Conservation (phyloP, 2,888 invertebrate genomes). For the Cerceris rybyensis region DNA sequence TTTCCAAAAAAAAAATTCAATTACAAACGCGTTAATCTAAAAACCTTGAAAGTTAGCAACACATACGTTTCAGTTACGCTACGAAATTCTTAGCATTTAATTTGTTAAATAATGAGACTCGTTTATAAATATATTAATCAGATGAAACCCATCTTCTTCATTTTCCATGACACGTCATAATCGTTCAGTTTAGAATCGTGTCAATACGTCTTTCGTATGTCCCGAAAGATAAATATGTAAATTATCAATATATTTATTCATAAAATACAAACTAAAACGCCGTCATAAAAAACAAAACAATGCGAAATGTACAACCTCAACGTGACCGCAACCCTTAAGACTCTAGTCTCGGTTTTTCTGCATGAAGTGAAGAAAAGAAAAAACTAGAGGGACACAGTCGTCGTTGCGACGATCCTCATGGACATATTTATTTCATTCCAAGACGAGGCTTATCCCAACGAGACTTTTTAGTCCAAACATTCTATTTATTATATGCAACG, state of each 20-base stretch:
- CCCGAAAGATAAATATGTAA: background rate
- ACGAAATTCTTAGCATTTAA: conserved; percentile 16
- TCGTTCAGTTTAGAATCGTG: conserved; percentile 9
- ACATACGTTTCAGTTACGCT: conserved; percentile 11
- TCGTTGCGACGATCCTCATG: conserved; percentile 15
- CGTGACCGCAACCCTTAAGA: conserved; percentile 21
- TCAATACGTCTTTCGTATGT: conserved; percentile 16
- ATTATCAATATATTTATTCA: background rate
- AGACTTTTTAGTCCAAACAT: conserved; percentile 23
- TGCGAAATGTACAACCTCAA: conserved; percentile 34
- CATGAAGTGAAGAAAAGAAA: conserved; percentile 2
- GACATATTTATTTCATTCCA: background rate
- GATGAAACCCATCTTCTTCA: conserved; percentile 11
- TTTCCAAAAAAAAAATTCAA: no score
- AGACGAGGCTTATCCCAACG: conserved; percentile 14
- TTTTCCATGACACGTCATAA: conserved; percentile 1
- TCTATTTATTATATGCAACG: conserved; percentile 33
- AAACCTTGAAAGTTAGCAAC: conserved; percentile 17
- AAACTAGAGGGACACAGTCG: conserved; percentile 18
- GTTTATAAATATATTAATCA: conserved; percentile 42
- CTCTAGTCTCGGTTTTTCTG: conserved; percentile 16
- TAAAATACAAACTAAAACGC: background rate
- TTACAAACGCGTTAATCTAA: no score
- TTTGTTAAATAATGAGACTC: conserved; percentile 41
- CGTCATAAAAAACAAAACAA: background rate